Percentiles rank a stretch among this genome's conserved stretches.
phyloP scores from a whole-genome alignment of 2,888 invertebrate species.

The Taphrorychus bicolor region DNA sequence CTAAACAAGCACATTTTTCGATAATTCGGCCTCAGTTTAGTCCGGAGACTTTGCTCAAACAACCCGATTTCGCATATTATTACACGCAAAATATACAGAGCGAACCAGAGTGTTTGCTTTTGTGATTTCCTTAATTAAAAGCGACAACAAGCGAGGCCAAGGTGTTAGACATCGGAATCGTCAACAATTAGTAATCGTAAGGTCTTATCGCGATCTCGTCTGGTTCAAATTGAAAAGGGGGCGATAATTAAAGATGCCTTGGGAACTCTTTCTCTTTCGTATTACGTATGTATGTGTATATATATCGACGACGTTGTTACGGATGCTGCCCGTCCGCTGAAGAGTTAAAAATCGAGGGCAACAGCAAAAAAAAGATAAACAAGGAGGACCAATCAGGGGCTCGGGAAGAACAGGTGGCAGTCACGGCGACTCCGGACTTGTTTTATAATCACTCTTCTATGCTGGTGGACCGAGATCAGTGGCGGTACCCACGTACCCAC shows the following conservation, averaged over 20 bases:
- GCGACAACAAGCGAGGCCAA: not conserved
- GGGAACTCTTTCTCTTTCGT: slow-evolving; percentile 13
- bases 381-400: slow-evolving; percentile 33
- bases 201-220: slow-evolving; percentile 15
- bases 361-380: slow-evolving; percentile 31
- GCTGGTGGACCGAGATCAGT: slow-evolving; percentile 37
- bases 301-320: not conserved
- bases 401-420: slow-evolving; percentile 39
- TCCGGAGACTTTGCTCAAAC: slow-evolving; percentile 20
- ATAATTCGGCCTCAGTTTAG: slow-evolving; percentile 21
- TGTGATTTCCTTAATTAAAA: slow-evolving; percentile 6
- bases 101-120: not conserved
- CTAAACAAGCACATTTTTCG: slow-evolving; percentile 34
- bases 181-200: slow-evolving; percentile 25
- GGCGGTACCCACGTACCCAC: slow-evolving; percentile 12
- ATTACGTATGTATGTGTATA: not conserved
- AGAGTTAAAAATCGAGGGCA: slow-evolving; percentile 36
- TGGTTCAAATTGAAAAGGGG: slow-evolving; percentile 5
- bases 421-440: slow-evolving; percentile 35
- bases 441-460: slow-evolving; percentile 35
- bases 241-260: slow-evolving; percentile 36
- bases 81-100: not conserved
- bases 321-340: slow-evolving; percentile 14
- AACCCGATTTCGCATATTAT: slow-evolving; percentile 28
- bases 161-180: slow-evolving; percentile 28